Evolutionary conservation across 2,113 vertebrate genomes (phyloP), one percentile per base, ranked within the genome.

Genomic region (Neolamprologus variostigma): DNA sequence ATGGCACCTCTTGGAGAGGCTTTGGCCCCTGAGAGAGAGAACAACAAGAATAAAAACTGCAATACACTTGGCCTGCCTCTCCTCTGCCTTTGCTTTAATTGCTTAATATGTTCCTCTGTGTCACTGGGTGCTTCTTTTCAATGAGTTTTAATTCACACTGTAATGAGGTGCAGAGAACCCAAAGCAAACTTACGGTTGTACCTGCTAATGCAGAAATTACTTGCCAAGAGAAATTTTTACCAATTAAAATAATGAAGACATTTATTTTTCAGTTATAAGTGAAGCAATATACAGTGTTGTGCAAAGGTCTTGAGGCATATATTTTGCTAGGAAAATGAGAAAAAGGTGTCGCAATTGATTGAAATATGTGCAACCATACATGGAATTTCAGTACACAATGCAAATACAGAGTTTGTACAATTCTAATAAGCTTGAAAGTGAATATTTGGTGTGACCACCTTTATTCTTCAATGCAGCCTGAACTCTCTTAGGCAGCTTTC

Each of bases 1-100:
- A 91, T 85, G 91, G 89, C 89, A 89, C 82, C 82, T 89, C 86
- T 89, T 40, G 53, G 81, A 89, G 79, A 90, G 81, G 59, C 81
- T 90, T 89, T 86, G 88, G 83, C 79, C 73, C 55, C 85, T 71
- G 59, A 37, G 73, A 90, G 78, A 87, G 83, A 90, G 66, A 93
- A 90, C 83, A 53, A 47, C 37, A 80, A 50, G 79, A 90, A 82
- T 33, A 54, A 82, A 61, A 81, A 79, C 12, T 79, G 54, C 76
- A 57, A 82, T 89, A 61, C 82, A 86, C 80, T 89, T 85, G 80
- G 28, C 59, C 79, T 82, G 28, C 16, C 8, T 61, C 33, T 26
- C 33, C 40, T 78, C 37, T 55, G 21, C 7, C 6, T 40, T n/a
- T 11, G 28, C 37, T 57, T 33, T 57, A 79, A 66, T 54, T 54